Conservation (phyloP, 2,113 vertebrate genomes). For the Lasiurus borealis region DNA sequence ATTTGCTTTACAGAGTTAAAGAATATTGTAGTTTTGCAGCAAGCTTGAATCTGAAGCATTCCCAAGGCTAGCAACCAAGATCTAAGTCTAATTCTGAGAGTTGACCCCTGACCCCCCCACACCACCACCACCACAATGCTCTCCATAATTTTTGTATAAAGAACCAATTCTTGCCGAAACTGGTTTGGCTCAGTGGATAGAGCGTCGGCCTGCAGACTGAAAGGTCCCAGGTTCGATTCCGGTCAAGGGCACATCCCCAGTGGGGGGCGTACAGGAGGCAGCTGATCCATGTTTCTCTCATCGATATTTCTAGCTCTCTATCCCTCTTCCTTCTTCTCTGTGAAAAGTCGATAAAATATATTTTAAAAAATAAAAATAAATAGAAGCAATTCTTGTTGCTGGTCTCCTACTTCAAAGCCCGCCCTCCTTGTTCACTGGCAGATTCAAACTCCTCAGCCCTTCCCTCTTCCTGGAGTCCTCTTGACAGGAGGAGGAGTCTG, state of each 20-base stretch:
- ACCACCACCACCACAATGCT: fast-evolving
- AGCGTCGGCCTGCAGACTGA: too few species aligned
- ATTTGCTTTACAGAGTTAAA: conserved; percentile 23
- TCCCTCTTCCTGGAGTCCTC: not conserved
- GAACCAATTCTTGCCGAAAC: not conserved
- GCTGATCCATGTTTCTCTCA: too few species aligned
- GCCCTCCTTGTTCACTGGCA: not conserved
- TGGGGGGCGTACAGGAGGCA: too few species aligned
- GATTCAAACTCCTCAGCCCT: not conserved
- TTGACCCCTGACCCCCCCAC: not conserved
- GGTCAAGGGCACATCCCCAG: too few species aligned
- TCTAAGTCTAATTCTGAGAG: not conserved
- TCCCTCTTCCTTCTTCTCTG: too few species aligned
- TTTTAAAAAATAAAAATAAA: too few species aligned
- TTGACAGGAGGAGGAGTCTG: not conserved
- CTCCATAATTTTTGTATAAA: not conserved
- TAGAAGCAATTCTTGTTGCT: not conserved
- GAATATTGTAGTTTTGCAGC: not conserved
- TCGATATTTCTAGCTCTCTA: too few species aligned
- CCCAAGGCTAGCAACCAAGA: conserved; percentile 26
- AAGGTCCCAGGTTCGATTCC: too few species aligned
- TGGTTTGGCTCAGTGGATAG: too few species aligned
- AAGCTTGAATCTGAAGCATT: conserved; percentile 29
- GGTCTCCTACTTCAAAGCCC: not conserved
- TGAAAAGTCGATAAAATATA: too few species aligned